Conservation (phyloP, 2,888 invertebrate genomes). For the Noctua fimbriata region DNA sequence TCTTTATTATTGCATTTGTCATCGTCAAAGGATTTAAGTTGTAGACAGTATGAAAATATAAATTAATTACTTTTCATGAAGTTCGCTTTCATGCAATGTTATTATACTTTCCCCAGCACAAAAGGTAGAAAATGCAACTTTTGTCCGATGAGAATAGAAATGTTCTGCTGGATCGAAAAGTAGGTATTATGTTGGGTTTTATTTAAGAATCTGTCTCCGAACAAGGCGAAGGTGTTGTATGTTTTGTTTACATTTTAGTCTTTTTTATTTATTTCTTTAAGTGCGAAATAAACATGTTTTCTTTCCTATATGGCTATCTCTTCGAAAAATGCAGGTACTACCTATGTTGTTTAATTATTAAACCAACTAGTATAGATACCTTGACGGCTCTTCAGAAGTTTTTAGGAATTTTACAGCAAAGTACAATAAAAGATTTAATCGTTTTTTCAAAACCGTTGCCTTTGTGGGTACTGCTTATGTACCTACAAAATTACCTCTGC, state of each 20-base stretch:
- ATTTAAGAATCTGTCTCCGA: neutral
- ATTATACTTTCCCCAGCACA: neutral
- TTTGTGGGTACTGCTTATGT: neutral
- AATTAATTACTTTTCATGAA: conserved; percentile 33
- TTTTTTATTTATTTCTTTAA: too few species aligned
- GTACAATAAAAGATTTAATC: neutral
- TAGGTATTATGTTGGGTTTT: neutral
- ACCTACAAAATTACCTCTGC: neutral
- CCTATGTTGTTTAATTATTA: neutral
- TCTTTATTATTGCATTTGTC: conserved; percentile 26
- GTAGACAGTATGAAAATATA: conserved; percentile 20
- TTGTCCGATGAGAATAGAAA: neutral
- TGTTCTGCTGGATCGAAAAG: neutral
- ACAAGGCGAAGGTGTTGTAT: neutral
- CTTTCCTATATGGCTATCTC: too few species aligned
- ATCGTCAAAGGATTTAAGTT: conserved; percentile 30
- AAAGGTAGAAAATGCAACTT: conserved; percentile 1
- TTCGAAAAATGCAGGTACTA: neutral
- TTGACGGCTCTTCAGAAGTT: neutral
- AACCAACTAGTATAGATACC: neutral
- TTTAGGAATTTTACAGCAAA: neutral
- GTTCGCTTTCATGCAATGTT: conserved; percentile 19
- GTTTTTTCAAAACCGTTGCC: neutral
- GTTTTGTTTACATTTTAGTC: too few species aligned
- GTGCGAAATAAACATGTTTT: too few species aligned